These are phyloP conservation scores for Sinopyrophorus schimmeli DNA, from an alignment of 2,888 invertebrate species.

Conservation along the genomic window DNA sequence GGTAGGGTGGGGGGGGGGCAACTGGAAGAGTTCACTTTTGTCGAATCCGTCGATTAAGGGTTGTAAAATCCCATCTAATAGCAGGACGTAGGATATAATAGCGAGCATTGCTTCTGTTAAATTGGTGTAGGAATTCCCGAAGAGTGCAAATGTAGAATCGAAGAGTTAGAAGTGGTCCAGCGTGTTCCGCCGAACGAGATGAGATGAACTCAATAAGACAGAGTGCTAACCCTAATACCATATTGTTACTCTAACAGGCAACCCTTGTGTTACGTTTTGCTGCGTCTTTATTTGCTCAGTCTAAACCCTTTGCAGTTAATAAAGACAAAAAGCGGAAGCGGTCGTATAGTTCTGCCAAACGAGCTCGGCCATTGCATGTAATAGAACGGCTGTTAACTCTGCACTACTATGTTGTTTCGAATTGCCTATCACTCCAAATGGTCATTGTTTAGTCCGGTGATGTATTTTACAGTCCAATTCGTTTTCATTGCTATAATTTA, in stretches of 20 bases:
- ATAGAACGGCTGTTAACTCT: slow-evolving; percentile 40
- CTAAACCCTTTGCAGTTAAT: slow-evolving; percentile 34
- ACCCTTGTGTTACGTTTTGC: slow-evolving; percentile 32
- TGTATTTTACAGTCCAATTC: slow-evolving; percentile 32
- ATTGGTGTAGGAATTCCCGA: slow-evolving; percentile 18
- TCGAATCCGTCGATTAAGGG: slow-evolving; percentile 7
- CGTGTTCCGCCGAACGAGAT: slow-evolving; percentile 47
- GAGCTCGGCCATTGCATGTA: slow-evolving; percentile 36
- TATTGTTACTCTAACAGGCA: slow-evolving; percentile 32
- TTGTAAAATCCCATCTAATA: slow-evolving; percentile 12
- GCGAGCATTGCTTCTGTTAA: slow-evolving; percentile 14
- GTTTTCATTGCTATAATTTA: slow-evolving; percentile 29
- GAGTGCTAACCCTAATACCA: slow-evolving; percentile 48
- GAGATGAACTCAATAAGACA: slow-evolving; percentile 52
- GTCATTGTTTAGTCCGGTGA: slow-evolving; percentile 36
- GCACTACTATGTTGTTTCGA: slow-evolving; percentile 37
- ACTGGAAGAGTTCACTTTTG: too few relatives aligned
- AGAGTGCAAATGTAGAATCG: slow-evolving; percentile 31
- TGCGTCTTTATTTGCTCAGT: slow-evolving; percentile 30
- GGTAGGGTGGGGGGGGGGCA: too few relatives aligned
- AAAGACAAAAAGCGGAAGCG: slow-evolving; percentile 31
- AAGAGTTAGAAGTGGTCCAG: slow-evolving; percentile 41
- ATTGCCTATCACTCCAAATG: slow-evolving; percentile 40
- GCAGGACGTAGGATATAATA: slow-evolving; percentile 7
- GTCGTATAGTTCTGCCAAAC: slow-evolving; percentile 30